Conservation (phyloP, 2,797 vertebrate genomes). For the Falco cherrug region DNA sequence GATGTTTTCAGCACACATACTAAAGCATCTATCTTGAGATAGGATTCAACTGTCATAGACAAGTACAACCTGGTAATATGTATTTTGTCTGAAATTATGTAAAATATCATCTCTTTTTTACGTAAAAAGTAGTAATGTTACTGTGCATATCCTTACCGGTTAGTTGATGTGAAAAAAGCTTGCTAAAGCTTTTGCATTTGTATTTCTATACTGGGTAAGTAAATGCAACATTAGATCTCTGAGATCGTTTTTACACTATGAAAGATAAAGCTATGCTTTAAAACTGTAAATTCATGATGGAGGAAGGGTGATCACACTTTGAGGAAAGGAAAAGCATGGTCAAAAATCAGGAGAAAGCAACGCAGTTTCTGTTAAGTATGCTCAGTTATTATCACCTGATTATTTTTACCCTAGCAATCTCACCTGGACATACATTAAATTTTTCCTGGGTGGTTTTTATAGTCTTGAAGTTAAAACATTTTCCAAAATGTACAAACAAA, state of each 20-base stretch:
- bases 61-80: background rate
- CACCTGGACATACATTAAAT: conserved; percentile 6
- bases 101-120: background rate
- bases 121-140: background rate
- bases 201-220: background rate
- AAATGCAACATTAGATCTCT: background rate
- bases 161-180: background rate
- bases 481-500: conserved; percentile 67
- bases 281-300: background rate
- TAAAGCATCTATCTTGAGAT: background rate
- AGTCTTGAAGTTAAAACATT: conserved; percentile 10
- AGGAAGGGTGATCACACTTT: background rate
- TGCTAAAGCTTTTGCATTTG: background rate
- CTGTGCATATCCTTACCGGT: background rate
- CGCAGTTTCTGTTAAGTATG: background rate
- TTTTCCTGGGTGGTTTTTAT: background rate
- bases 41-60: background rate
- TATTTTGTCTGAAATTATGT: background rate
- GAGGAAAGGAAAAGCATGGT: background rate
- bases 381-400: background rate
- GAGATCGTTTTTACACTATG: background rate
- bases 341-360: background rate
- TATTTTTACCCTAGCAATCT: background rate
- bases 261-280: background rate
- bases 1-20: background rate